These are phyloP conservation scores for Karalla daura DNA, from an alignment of 2,797 vertebrate species.

Conservation along the genomic window DNA sequence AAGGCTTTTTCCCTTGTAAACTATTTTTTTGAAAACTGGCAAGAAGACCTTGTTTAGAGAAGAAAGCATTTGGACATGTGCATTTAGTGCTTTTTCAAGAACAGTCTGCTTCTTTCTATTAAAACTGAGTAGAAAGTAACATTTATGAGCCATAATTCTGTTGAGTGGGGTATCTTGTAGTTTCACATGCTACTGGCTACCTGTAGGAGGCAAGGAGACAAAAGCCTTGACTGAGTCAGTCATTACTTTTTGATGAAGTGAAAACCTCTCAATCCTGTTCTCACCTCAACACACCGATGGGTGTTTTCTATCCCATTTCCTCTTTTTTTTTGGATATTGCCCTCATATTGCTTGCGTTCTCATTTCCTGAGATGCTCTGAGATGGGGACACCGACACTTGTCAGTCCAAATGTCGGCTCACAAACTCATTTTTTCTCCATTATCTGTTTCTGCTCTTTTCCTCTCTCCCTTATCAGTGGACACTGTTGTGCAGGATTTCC, in stretches of 20 bases:
- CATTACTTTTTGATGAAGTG: slow-evolving; percentile 4
- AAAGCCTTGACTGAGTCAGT: slow-evolving; percentile 28
- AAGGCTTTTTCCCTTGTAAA: background rate
- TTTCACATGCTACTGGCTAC: slow-evolving; percentile 1
- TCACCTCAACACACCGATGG: slow-evolving; percentile 56
- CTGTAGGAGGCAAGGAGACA: slow-evolving; percentile 14
- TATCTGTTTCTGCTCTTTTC: background rate
- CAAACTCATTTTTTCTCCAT: background rate
- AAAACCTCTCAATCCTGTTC: slow-evolving; percentile 22
- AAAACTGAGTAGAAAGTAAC: background rate
- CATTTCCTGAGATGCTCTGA: slow-evolving; percentile 74
- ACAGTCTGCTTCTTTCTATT: background rate
- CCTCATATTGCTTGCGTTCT: slow-evolving; percentile 64
- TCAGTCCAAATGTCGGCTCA: slow-evolving; percentile 61
- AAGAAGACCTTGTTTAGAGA: background rate
- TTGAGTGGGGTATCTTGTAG: background rate
- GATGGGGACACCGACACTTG: slow-evolving; percentile 65
- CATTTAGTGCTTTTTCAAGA: background rate
- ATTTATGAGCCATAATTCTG: background rate
- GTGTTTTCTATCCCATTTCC: too few species aligned
- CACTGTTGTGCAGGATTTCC: background rate
- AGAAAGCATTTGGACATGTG: background rate
- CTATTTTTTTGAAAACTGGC: too few species aligned
- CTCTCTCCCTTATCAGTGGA: background rate
- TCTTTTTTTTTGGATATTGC: slow-evolving; percentile 79